phyloP scores from a whole-genome alignment of 35 echinoderm and acorn worm species.

The Strongylocentrotus purpuratus region DNA sequence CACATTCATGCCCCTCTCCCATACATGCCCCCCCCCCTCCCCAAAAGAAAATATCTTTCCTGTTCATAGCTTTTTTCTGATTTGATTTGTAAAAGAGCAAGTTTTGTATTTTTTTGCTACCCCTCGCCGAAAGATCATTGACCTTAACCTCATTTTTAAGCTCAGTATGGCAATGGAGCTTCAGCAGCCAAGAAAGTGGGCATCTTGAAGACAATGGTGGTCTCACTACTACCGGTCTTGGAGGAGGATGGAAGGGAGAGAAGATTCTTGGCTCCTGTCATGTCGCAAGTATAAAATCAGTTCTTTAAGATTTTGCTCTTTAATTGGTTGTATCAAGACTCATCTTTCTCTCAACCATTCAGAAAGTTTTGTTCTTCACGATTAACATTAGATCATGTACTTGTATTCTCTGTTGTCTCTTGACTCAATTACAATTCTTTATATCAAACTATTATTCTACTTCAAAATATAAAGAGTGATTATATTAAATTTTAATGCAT shows the following conservation, averaged over 20 bases:
- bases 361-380: no score
- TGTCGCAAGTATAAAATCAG: slow-evolving; percentile 69
- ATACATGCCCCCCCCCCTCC: no score
- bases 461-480: no score
- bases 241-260: slow-evolving; percentile 52
- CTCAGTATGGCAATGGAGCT: slow-evolving; percentile 70
- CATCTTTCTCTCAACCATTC: no score
- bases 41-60: no score
- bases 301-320: neutral
- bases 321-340: neutral
- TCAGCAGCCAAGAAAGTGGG: slow-evolving; percentile 46
- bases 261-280: slow-evolving; percentile 57
- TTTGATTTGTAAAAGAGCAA: no score
- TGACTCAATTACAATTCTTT: neutral
- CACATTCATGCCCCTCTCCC: no score
- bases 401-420: neutral
- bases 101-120: no score
- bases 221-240: slow-evolving; percentile 63
- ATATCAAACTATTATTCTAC: no score
- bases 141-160: slow-evolving; percentile 39
- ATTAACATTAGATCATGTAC: neutral
- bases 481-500: no score
- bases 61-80: no score
- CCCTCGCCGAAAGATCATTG: neutral
- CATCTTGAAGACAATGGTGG: slow-evolving; percentile 64